Evolutionary conservation across 2,888 invertebrate genomes (phyloP), one percentile per base, ranked within the genome.

Genomic region (Drosophila conformis): DNA sequence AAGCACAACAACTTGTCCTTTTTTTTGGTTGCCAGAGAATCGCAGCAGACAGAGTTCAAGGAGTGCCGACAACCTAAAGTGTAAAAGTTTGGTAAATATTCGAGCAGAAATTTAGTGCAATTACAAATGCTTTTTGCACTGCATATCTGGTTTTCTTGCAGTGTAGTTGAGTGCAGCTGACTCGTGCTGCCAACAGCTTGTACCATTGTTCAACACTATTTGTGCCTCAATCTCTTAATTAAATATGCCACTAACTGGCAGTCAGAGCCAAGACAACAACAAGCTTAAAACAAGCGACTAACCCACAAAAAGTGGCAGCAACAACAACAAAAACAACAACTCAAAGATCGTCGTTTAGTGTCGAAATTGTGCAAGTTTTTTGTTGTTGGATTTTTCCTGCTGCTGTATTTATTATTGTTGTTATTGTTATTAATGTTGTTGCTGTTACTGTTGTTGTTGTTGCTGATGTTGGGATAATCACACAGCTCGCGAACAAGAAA

Each of bases 211-310:
- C 83, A 84, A 90, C 83, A 91, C 86, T 84, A 82, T 86, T 82
- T 71, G 82, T 59, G 69, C 56, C 82, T 90, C 90, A 91, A 91
- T 91, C 91, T 87, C 91, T 91, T 91, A 91, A 91, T 91, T 91
- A 91, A 91, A 91, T 91, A 87, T 85, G 82, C 89, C 80, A 80
- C 87, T 71, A 80, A 87, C 83, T 88, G 80, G 75, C 68, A 73
- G 78, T 69, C 72, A 72, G 52, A 63, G 56, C 54, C 59, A 35
- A 56, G 56, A 42, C 54, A 67, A 59, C 36, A 33, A 46, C 21
- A 33, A 54, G 11, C 25, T 25, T 49, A 68, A 35, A 48, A 42
- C 52, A 25, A 57, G 42, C 27, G 66, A 49, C 66, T 40, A 33
- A 58, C 58, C 58, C 57, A 68, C 35, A 56, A 48, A 38, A 60